Evolutionary conservation across 2,888 invertebrate genomes (phyloP), one percentile per base, ranked within the genome.

Genomic region (Stratiomys singularior): DNA sequence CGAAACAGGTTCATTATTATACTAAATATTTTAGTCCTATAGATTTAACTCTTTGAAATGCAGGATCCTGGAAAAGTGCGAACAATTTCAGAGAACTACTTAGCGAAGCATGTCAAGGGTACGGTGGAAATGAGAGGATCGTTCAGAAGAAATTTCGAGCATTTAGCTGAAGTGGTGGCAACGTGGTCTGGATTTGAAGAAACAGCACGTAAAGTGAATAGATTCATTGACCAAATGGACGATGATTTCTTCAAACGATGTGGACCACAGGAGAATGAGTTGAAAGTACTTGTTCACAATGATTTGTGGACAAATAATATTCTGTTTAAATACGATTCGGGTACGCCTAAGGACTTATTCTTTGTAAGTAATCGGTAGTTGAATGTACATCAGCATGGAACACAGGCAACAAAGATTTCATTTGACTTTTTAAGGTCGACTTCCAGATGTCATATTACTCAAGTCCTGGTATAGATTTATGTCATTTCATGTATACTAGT

Each of bases 221-320:
- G 82, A 77, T 18, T 52, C 15, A 37, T 37, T 9, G 37, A 37
- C 9, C 37, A 37, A 37, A 37, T 37, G 37, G 9, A 37, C 9
- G 37, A 37, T 9, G 37, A 37, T 3, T 37, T 37, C 9, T 37
- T 37, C 9, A 9, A 9, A 5, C 37, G 37, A 9, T 37, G 37
- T 9, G 37, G 37, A 37, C 37, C 37, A 37, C 37, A 37, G 37
- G 84, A 85, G 78, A 84, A 85, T 78, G 79, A 79, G n/a, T 86
- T 89, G 74, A 87, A 88, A 25, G 89, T 89, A 15, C 83, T 89
- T 52, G 89, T 88, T 82, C 89, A 89, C 81, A 89, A 89, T 15
- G 89, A 89, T 81, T 83, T 89, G 1, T 89, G 89, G 89, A 85
- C 88, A n/a, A 89, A 89, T 78, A 89, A 89, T 81, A 88, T 89